Evolutionary conservation across 2,888 invertebrate species (phyloP).

Genomic region (Synergus laeviventris): DNA sequence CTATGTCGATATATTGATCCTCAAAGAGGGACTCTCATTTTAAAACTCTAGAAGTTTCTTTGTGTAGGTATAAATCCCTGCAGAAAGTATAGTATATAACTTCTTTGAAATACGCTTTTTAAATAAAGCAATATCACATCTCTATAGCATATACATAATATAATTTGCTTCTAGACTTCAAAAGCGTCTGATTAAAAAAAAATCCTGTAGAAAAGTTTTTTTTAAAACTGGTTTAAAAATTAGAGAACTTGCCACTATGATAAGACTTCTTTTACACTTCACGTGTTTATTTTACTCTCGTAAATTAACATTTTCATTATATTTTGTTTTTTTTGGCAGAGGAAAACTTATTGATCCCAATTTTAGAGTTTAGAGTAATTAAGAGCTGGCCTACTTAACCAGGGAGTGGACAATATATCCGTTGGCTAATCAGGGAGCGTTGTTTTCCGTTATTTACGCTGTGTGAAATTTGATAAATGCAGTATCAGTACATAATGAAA

Average conservation of each 20-base stretch:
- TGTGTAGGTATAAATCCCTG: constrained; percentile 1
- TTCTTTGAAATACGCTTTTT: not conserved
- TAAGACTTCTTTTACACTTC: too few relatives aligned
- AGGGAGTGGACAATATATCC: not conserved
- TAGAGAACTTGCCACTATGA: not conserved
- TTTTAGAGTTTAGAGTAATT: not conserved
- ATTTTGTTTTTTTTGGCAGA: not conserved
- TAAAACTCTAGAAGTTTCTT: not conserved
- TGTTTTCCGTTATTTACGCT: too few relatives aligned
- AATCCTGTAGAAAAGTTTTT: not conserved
- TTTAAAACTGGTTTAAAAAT: not conserved
- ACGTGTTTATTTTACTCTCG: too few relatives aligned
- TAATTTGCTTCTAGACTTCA: not conserved
- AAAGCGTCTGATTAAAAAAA: constrained; percentile 1
- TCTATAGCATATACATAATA: not conserved
- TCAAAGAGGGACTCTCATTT: not conserved
- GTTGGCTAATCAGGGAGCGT: too few relatives aligned
- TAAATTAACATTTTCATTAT: too few relatives aligned
- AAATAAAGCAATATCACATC: constrained; percentile 14
- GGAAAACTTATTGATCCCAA: not conserved
- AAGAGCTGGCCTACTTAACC: not conserved
- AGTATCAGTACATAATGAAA: constrained; percentile 7
- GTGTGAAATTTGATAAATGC: not conserved
- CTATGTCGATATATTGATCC: not conserved
- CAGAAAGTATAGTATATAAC: not conserved